These are phyloP conservation scores for Thymelicus acteon DNA, from an alignment of 2,888 invertebrate species.

Conservation along the genomic window DNA sequence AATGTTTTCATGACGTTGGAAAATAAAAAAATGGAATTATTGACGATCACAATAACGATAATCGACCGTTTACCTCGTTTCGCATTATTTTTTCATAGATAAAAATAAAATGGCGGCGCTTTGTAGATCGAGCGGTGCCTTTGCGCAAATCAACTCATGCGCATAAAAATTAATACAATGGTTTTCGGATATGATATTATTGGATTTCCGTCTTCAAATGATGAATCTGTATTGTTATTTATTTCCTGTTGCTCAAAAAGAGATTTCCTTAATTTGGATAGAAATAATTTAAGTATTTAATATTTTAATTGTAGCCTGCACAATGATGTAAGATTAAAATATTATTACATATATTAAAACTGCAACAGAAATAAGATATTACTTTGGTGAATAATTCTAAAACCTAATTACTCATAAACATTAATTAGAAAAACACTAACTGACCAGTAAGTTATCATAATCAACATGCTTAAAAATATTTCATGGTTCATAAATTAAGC, in stretches of 20 bases:
- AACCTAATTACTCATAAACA: no score
- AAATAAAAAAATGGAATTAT: constrained; percentile 44
- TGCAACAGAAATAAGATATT: no score
- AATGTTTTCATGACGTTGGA: constrained; percentile 27
- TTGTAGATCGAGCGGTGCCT: constrained; percentile 62
- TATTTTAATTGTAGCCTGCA: no score
- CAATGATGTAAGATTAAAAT: no score
- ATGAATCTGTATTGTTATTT: constrained; percentile 59
- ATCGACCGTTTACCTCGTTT: constrained; percentile 55
- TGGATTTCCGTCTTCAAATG: constrained; percentile 71
- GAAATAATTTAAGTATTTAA: neutral
- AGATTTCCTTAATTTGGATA: constrained; percentile 36
- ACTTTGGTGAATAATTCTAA: no score
- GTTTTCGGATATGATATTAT: constrained; percentile 74
- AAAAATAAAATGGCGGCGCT: constrained; percentile 45
- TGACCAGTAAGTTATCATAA: no score
- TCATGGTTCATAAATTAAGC: no score
- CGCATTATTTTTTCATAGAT: constrained; percentile 43
- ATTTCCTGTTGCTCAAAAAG: constrained; percentile 57
- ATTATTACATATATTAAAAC: no score
- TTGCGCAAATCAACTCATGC: constrained; percentile 74
- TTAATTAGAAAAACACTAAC: no score
- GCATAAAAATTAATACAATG: constrained; percentile 59
- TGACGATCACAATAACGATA: constrained; percentile 51
- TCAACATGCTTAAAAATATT: no score